phyloP scores from a whole-genome alignment of 2,113 vertebrate genomes.

The Dicrurus megarhynchus region DNA sequence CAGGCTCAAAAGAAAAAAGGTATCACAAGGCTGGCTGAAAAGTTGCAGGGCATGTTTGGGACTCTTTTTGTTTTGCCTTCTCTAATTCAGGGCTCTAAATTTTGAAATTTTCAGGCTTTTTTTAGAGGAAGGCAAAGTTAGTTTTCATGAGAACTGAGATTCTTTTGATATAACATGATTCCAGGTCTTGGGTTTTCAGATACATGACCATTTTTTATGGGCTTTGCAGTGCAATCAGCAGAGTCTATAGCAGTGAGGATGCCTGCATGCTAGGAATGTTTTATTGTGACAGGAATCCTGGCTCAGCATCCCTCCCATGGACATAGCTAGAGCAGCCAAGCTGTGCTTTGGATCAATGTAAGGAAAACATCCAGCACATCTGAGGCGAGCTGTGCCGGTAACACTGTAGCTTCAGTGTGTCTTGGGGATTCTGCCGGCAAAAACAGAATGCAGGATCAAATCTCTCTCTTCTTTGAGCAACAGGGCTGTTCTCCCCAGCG shows the following conservation, averaged over 20 bases:
- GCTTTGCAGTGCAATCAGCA: background rate
- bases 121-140: background rate
- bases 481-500: background rate
- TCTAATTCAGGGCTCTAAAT: background rate
- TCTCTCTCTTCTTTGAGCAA: background rate
- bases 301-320: background rate
- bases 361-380: background rate
- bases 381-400: background rate
- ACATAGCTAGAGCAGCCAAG: background rate
- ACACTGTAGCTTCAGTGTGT: background rate
- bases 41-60: background rate
- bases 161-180: background rate
- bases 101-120: background rate
- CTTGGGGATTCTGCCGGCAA: background rate
- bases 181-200: background rate
- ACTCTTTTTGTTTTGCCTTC: background rate
- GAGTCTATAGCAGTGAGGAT: accelerated
- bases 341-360: background rate
- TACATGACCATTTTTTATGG: background rate
- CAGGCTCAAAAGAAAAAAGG: background rate
- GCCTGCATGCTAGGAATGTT: background rate
- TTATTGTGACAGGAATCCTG: background rate
- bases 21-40: background rate
- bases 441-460: background rate
- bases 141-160: background rate